Evolutionary conservation across 2,888 invertebrate genomes (phyloP).

Genomic region (Caenorhabditis wallacei): DNA sequence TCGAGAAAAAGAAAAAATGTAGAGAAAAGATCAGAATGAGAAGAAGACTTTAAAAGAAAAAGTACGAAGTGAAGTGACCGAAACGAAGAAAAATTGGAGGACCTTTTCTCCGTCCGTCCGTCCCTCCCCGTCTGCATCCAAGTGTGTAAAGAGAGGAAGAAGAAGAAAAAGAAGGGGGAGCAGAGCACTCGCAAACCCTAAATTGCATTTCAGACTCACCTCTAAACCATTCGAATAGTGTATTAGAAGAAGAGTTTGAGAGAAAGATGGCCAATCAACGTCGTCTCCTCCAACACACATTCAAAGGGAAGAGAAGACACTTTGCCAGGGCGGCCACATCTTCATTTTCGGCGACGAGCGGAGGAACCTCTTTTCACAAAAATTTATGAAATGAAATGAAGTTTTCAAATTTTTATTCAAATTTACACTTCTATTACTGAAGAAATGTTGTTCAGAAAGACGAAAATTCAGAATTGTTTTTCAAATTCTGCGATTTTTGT

Average conservation of each 20-base stretch:
- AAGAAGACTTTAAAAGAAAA: not conserved
- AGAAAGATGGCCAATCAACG: constrained; percentile 54
- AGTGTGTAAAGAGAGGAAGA: constrained; percentile 50
- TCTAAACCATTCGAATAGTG: constrained; percentile 37
- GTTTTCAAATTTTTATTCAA: constrained; percentile 10
- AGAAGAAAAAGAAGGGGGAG: constrained; percentile 17
- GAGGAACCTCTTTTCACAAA: constrained; percentile 18
- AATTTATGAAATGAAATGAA: constrained; percentile 31
- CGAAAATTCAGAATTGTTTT: not conserved
- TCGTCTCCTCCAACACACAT: not conserved
- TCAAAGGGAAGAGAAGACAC: constrained; percentile 11
- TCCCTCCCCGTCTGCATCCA: constrained; percentile 36
- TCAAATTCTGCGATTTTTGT: not conserved
- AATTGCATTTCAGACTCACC: constrained; percentile 67
- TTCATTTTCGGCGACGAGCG: constrained; percentile 35
- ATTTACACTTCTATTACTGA: constrained; percentile 20
- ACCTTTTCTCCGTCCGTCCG: constrained; percentile 20
- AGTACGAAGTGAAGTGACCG: constrained; percentile 32
- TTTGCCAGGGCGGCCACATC: constrained; percentile 11
- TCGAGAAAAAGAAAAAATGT: not conserved
- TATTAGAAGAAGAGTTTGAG: constrained; percentile 37
- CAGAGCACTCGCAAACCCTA: constrained; percentile 52
- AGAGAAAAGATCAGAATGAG: constrained; percentile 10
- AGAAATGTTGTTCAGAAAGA: not conserved
- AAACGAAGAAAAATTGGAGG: constrained; percentile 38